phyloP scores from a whole-genome alignment of 2,113 vertebrate species.

The Puma concolor region DNA sequence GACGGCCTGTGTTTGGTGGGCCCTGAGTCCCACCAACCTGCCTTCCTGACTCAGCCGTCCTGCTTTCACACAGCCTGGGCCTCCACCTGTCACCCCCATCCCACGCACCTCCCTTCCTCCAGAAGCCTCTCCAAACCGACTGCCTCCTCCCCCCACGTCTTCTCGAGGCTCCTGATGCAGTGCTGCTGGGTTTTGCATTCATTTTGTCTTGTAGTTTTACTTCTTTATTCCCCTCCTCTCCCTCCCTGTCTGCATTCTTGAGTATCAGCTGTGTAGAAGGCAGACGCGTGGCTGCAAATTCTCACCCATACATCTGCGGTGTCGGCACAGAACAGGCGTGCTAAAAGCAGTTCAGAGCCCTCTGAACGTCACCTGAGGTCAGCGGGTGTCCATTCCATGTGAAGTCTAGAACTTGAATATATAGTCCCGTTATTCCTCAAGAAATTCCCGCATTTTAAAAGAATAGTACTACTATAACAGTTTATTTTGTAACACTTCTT shows the following conservation, averaged over 20 bases:
- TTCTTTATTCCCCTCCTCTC: neutral
- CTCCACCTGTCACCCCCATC: too few relatives aligned
- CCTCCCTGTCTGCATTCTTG: neutral
- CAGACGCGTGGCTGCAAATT: neutral
- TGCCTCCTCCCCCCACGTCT: neutral
- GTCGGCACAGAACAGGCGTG: neutral
- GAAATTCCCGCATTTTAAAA: neutral
- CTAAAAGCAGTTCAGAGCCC: fast-evolving
- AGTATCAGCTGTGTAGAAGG: neutral
- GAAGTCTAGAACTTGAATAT: neutral
- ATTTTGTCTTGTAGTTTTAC: fast-evolving
- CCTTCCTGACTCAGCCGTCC: neutral
- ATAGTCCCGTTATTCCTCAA: neutral
- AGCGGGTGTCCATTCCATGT: neutral
- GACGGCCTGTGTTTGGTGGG: neutral
- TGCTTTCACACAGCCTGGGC: neutral
- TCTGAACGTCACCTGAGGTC: neutral
- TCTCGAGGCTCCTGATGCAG: fast-evolving
- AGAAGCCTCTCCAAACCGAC: neutral
- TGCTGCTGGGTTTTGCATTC: neutral
- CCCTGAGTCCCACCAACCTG: neutral
- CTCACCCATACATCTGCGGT: neutral
- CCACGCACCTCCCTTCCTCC: neutral
- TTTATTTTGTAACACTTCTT: neutral
- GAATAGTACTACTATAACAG: neutral